These are phyloP conservation scores for Stegastes partitus DNA, from an alignment of 2,113 vertebrate species.

Conservation along the genomic window DNA sequence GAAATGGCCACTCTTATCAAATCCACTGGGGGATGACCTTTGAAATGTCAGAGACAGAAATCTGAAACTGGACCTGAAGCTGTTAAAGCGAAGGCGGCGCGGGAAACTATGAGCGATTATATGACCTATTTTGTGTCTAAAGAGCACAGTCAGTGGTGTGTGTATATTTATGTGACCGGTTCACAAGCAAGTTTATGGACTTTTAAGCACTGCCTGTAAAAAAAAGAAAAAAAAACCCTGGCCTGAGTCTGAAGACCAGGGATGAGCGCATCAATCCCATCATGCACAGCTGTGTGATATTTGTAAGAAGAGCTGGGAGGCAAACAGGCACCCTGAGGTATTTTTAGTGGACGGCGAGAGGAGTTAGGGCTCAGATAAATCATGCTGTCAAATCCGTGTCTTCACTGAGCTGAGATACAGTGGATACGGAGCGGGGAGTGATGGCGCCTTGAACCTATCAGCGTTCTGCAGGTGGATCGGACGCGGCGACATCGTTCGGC, in stretches of 20 bases:
- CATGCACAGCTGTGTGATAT: slow-evolving; percentile 59
- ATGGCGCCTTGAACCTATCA: slow-evolving; percentile 42
- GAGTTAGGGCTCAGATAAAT: slow-evolving; percentile 51
- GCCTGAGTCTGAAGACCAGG: slow-evolving; percentile 7
- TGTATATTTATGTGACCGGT: slow-evolving; percentile 21
- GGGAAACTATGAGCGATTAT: slow-evolving; percentile 25
- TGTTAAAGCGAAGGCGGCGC: slow-evolving; percentile 40
- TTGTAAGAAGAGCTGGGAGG: slow-evolving; percentile 44
- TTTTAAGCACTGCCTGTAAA: slow-evolving; percentile 50
- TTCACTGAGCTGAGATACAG: slow-evolving; percentile 42
- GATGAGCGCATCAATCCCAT: slow-evolving; percentile 62
- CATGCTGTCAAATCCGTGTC: slow-evolving; percentile 47
- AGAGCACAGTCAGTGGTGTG: slow-evolving; percentile 30
- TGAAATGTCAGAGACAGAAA: slow-evolving; percentile 67
- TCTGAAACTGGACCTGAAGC: slow-evolving; percentile 54
- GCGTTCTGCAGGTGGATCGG: slow-evolving; percentile 45
- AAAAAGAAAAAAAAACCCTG: slow-evolving; percentile 27
- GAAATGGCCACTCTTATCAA: slow-evolving; percentile 66
- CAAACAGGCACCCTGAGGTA: slow-evolving; percentile 33
- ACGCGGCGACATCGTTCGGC: background rate
- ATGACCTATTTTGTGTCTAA: slow-evolving; percentile 38
- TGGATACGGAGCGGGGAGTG: slow-evolving; percentile 27
- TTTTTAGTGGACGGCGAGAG: slow-evolving; percentile 46
- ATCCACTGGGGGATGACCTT: slow-evolving; percentile 70
- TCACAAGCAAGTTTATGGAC: slow-evolving; percentile 48